Evolutionary conservation across 2,113 vertebrate genomes (phyloP).

Genomic region (Catharus bicknelli): DNA sequence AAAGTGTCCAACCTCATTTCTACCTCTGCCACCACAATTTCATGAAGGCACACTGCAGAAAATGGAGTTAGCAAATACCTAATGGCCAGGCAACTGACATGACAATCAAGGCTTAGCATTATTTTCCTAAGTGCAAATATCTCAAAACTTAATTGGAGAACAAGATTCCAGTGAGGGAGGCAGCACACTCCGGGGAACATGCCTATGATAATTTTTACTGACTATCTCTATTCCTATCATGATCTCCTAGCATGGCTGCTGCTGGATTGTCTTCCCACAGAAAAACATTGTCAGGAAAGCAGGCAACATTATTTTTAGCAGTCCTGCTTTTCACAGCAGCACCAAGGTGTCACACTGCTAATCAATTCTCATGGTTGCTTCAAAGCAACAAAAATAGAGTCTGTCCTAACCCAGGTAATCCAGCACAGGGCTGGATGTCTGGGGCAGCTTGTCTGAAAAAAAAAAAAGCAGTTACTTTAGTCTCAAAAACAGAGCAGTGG

Average conservation of each 20-base stretch:
- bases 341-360: background rate
- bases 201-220: background rate
- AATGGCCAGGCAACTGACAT: background rate
- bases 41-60: background rate
- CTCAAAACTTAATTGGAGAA: background rate
- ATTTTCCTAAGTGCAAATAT: background rate
- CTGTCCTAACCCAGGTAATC: background rate
- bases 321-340: background rate
- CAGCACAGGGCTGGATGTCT: background rate
- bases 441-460: background rate
- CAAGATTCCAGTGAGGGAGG: background rate
- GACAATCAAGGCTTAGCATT: background rate
- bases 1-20: background rate
- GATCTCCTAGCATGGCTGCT: background rate
- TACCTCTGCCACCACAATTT: background rate
- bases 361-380: background rate
- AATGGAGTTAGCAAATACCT: background rate
- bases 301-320: background rate
- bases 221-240: background rate
- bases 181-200: background rate
- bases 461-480: background rate
- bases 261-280: background rate
- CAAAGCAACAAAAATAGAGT: background rate
- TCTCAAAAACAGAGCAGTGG: background rate
- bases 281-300: background rate